A percentile compares a stretch with the other conserved stretches of the same genome.
Conservation (phyloP, 2,113 vertebrate genomes). For the Bolborhynchus lineola region DNA sequence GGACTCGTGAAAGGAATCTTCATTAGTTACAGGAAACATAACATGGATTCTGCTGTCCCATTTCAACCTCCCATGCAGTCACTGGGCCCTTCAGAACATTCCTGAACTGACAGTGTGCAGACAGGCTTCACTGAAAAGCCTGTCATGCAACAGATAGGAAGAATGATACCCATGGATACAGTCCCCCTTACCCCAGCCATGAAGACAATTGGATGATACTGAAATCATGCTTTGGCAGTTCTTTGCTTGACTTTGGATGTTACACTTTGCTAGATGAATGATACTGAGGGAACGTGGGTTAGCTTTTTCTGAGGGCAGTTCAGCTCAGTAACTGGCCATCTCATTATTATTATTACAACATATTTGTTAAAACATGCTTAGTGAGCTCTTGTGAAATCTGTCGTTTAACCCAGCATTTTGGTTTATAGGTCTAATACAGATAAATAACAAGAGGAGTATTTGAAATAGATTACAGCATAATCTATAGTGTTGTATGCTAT, state of each 20-base stretch:
- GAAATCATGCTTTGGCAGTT: neutral
- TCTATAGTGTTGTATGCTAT: neutral
- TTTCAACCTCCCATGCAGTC: neutral
- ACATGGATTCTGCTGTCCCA: neutral
- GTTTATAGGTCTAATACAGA: neutral
- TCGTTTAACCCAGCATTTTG: neutral
- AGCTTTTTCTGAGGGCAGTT: neutral
- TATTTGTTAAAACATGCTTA: neutral
- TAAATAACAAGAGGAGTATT: neutral
- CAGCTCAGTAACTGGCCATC: neutral
- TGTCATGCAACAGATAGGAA: neutral
- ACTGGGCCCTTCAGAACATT: neutral
- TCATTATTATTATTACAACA: neutral
- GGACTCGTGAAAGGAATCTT: neutral
- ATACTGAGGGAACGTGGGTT: neutral
- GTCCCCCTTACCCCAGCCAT: neutral
- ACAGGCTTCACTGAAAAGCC: neutral
- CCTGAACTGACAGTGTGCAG: neutral
- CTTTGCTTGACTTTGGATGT: neutral
- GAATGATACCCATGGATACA: accelerated
- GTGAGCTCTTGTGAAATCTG: neutral
- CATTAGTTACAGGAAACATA: neutral
- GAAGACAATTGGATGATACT: neutral
- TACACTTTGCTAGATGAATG: neutral
- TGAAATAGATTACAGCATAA: neutral